phyloP scores from a whole-genome alignment of 2,888 invertebrate species.

The Campopleginae sp. region DNA sequence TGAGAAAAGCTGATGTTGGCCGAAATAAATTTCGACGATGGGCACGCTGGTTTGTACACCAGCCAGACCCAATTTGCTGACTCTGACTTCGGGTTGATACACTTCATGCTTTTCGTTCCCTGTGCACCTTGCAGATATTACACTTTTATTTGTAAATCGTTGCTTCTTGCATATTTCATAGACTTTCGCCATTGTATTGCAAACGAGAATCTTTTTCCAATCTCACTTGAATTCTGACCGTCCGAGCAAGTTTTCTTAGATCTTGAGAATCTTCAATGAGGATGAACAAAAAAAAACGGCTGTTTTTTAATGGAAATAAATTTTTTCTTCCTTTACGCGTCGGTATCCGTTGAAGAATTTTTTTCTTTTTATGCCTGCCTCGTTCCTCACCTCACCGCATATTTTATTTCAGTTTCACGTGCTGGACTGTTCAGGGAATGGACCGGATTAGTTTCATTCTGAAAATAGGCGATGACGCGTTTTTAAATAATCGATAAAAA shows the following conservation, averaged over 20 bases:
- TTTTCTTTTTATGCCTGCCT: too few relatives aligned
- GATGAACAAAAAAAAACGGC: not conserved
- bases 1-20: conserved; percentile 57
- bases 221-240: not conserved
- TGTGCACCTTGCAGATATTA: not conserved
- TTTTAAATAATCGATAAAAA: too few relatives aligned
- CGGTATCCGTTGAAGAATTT: too few relatives aligned
- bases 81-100: not conserved
- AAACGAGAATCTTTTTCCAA: not conserved
- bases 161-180: not conserved
- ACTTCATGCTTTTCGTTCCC: not conserved
- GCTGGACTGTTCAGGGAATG: too few relatives aligned
- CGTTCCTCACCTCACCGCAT: too few relatives aligned
- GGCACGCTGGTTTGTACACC: conserved; percentile 29
- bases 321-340: not conserved
- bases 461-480: too few relatives aligned
- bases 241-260: not conserved
- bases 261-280: not conserved
- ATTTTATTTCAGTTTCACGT: too few relatives aligned
- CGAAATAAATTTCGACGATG: conserved; percentile 41
- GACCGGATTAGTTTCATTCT: too few relatives aligned
- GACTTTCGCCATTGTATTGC: not conserved
- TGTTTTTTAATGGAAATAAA: not conserved
- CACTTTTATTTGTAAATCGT: not conserved
- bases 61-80: conserved; percentile 37